Evolutionary conservation across 2,113 vertebrate species (phyloP).

Genomic region (Zapornia atra): DNA sequence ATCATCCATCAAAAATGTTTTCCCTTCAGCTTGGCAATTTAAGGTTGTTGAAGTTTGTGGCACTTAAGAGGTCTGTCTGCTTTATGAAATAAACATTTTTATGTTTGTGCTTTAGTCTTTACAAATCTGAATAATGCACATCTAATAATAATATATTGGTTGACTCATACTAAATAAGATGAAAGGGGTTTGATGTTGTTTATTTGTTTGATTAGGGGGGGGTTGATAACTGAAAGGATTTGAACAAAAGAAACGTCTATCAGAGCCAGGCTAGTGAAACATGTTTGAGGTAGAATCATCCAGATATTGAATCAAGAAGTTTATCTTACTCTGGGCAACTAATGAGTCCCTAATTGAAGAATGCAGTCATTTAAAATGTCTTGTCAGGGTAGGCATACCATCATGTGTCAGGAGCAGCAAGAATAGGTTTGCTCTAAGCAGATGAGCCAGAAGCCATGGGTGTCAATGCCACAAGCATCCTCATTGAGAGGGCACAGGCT

Average conservation of each 20-base stretch:
- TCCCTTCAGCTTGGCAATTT: not conserved
- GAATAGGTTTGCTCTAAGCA: not conserved
- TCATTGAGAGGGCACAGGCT: accelerated
- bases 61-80: not conserved
- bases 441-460: not conserved
- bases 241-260: not conserved
- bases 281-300: not conserved
- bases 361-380: accelerated
- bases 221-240: not conserved
- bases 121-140: not conserved
- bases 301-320: not conserved
- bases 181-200: not conserved
- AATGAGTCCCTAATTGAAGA: not conserved
- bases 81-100: not conserved
- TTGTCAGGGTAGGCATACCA: not conserved
- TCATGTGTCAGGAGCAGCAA: not conserved
- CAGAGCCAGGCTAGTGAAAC: not conserved
- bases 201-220: not conserved
- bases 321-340: not conserved
- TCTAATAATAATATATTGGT: not conserved
- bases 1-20: not conserved
- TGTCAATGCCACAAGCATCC: accelerated
- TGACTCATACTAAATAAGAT: not conserved
- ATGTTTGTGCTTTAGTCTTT: not conserved
- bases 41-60: not conserved